Evolutionary conservation across 2,113 vertebrate species (phyloP).

Genomic region (Diglossa brunneiventris): DNA sequence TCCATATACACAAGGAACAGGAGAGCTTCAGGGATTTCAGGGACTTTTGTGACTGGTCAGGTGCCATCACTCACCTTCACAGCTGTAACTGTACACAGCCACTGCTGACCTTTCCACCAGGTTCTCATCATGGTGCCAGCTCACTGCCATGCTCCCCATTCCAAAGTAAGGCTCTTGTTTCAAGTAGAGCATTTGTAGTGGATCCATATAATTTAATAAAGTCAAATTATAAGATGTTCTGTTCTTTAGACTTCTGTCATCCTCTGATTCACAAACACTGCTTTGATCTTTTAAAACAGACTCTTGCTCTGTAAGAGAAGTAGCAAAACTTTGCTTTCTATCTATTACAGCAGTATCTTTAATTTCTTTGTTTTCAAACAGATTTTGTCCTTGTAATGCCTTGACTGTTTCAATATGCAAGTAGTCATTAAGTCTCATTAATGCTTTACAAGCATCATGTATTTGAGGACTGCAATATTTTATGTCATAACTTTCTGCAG

Average conservation of each 20-base stretch:
- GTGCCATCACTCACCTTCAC: slow-evolving; percentile 71
- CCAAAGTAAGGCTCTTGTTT: slow-evolving; percentile 96
- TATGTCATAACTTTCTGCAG: slow-evolving; percentile 69
- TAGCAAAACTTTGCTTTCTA: slow-evolving; percentile 9
- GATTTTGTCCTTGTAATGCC: slow-evolving; percentile 59
- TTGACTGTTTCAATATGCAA: slow-evolving; percentile 76
- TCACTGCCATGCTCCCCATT: slow-evolving; percentile 97
- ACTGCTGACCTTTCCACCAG: slow-evolving; percentile 87
- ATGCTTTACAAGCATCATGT: slow-evolving; percentile 82
- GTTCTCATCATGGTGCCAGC: slow-evolving; percentile 98
- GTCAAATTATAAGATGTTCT: slow-evolving; percentile 86
- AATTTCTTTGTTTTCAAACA: slow-evolving; percentile 36
- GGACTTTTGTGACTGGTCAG: not conserved
- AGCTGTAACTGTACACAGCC: slow-evolving; percentile 93
- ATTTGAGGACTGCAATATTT: slow-evolving; percentile 82
- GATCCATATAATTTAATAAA: slow-evolving; percentile 97
- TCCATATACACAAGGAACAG: not conserved
- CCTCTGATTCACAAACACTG: not conserved
- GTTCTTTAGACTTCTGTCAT: slow-evolving; percentile 23
- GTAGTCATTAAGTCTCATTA: slow-evolving; percentile 89
- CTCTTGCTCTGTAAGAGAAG: not conserved
- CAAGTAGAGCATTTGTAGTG: slow-evolving; percentile 84
- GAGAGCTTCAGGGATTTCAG: not conserved
- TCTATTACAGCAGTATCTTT: slow-evolving; percentile 21
- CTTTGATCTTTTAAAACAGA: slow-evolving; percentile 49